phyloP scores from a whole-genome alignment of 2,113 vertebrate species.

The Macaca nemestrina region DNA sequence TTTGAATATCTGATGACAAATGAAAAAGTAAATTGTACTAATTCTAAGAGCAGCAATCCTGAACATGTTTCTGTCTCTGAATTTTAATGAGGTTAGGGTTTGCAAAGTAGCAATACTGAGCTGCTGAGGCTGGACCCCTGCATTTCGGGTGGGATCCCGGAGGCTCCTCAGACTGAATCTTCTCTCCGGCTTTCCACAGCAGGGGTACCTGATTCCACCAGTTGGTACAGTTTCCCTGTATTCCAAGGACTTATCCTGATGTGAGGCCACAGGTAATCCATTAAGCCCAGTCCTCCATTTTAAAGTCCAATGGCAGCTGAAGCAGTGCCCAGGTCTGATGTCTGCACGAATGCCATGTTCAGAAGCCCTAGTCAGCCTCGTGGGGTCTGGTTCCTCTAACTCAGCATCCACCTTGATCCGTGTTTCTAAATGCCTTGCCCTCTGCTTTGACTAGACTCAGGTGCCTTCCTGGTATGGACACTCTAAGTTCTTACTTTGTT shows the following conservation, averaged over 20 bases:
- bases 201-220: neutral
- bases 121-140: too few species aligned
- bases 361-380: fast-evolving
- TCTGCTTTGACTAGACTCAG: neutral
- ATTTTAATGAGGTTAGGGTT: neutral
- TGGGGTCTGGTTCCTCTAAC: neutral
- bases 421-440: neutral
- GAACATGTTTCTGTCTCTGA: too few species aligned
- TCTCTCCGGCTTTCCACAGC: neutral
- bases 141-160: neutral
- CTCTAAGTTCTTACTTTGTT: neutral
- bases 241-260: neutral
- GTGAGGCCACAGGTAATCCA: neutral
- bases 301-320: neutral
- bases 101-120: fast-evolving
- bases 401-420: neutral
- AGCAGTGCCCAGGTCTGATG: neutral
- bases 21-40: too few species aligned
- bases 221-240: too few species aligned
- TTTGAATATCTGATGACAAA: neutral
- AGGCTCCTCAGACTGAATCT: neutral
- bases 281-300: neutral
- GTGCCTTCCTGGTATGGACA: neutral
- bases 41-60: fast-evolving
- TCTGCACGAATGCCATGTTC: neutral